Evolutionary conservation across 2,888 invertebrate genomes (phyloP), one percentile per base, ranked within the genome.

Genomic region (Parnassius orleans): DNA sequence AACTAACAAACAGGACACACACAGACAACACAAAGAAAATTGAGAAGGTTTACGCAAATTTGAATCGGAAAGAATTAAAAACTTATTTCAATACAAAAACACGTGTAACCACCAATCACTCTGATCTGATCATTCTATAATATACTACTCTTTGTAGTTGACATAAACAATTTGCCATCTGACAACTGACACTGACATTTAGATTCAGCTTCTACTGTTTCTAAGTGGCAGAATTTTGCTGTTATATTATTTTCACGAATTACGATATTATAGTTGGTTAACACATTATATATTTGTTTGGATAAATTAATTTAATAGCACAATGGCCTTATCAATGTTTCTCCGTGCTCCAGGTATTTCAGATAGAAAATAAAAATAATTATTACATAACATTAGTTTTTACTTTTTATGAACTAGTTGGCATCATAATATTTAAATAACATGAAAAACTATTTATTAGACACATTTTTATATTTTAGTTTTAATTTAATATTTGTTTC

Each of bases 311-410:
- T 56, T 55, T 52, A 43, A 33, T 15, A 55, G n/a, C 48, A 66
- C 33, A 66, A 92, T 92, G 91, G 86, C 90, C 51, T 82, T 90
- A 65, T 91, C 91, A 9, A 85, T 86, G 81, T 83, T 90, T 58
- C 74, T 88, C 57, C 87, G 90, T 63, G 73, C 78, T 65, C 73
- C 87, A 83, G 90, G 90, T 91, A 84, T 68, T 54, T 61, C 33
- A 14, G 42, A 56, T 60, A 12, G 52, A 46, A 33, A 12, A 43
- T 42, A 53, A 55, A 52, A 64, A 59, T 55, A 71, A 64, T 62
- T 68, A 65, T 74, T 74, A 66, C 76, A 76, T 88, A 87, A 87
- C 84, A 90, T 87, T 78, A 75, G 61, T 33, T 33, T 33, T 33
- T 33, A 33, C 33, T 33, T 33, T 33, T 5, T 33, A 33, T 33